Base-by-base conservation (phyloP, 2,888 invertebrate genomes). In the Trachelus tabidus region DNA sequence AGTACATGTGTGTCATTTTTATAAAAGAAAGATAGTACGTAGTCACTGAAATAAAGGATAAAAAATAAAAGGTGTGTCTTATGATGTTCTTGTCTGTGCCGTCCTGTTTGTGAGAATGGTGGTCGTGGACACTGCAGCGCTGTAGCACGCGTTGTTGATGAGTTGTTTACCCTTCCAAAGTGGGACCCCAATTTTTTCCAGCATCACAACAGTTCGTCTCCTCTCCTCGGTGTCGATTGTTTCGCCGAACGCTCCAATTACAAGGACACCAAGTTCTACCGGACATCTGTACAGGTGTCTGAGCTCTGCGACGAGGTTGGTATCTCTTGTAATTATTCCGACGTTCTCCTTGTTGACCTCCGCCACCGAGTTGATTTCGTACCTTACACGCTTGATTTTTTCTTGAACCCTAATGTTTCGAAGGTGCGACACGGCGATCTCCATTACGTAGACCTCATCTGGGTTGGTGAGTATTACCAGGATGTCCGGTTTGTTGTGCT, bases 381-480 rank as follows among this genome's bases (percentile, higher is more conserved):
- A 79, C n/a, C 78, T 73, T n/a, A 33, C 12, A 11, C 75, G 23
- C 40, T 81, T 82, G 12, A 81, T 76, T 0, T 15, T 68, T 34
- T 81, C 81, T 31, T 82, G 82, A 4, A 31, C 6, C 11, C 68
- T 15, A 6, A 81, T 75, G 73, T 81, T 83, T 34, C 80, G 79
- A 0, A 82, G 79, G 37, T 81, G 81, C 1, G 80, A 78, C 0
- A 81, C 77, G 1, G 80, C 75, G 2, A 80, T 69, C 33, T 81
- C 77, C 0, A 79, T 11, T 2, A 80, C 69, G 31, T 30, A 69
- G 0, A 77, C 73, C 11, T 73, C n/a, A 0, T 4, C 23, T 4
- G 80, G 75, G 73, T 79, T 81, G 11, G 71, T 56, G 0, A 76
- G 33, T 1, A n/a, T 69, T 1, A 76, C n/a, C 0, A 79, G 0